A percentile compares a stretch with the other conserved stretches of the same genome.
Conservation (phyloP, 2,797 vertebrate genomes). For the Sphenodon punctatus region DNA sequence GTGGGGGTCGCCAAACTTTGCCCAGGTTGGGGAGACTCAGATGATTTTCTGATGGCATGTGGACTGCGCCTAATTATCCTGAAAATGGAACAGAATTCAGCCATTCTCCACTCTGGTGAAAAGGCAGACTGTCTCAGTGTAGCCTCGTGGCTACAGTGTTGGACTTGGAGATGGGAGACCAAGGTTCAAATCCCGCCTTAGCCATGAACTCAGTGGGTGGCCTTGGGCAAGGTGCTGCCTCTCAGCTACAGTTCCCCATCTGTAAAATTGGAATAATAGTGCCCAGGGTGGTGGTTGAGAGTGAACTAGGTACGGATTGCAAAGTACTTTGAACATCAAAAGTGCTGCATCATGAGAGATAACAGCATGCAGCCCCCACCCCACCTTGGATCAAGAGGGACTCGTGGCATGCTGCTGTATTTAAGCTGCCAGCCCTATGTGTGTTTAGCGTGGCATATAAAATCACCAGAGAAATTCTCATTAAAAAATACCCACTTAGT, state of each 20-base stretch:
- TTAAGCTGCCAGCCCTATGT: fast-evolving
- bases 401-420: not conserved
- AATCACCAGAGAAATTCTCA: conserved; percentile 21
- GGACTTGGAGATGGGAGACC: too few relatives aligned
- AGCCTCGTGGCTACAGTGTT: too few relatives aligned
- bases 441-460: not conserved
- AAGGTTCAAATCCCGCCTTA: too few relatives aligned
- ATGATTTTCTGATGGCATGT: not conserved
- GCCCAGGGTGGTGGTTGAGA: too few relatives aligned
- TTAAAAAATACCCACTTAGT: conserved; percentile 15
- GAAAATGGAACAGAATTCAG: not conserved
- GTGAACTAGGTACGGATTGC: too few relatives aligned
- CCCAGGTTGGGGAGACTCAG: not conserved
- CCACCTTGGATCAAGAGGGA: not conserved
- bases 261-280: too few relatives aligned
- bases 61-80: not conserved
- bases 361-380: not conserved
- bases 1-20: not conserved
- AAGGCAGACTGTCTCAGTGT: not conserved
- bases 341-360: too few relatives aligned
- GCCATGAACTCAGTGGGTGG: too few relatives aligned
- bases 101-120: not conserved
- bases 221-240: too few relatives aligned
- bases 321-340: too few relatives aligned
- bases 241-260: too few relatives aligned